Conservation (phyloP, 2,888 invertebrate genomes). For the Acrobasis consociella region DNA sequence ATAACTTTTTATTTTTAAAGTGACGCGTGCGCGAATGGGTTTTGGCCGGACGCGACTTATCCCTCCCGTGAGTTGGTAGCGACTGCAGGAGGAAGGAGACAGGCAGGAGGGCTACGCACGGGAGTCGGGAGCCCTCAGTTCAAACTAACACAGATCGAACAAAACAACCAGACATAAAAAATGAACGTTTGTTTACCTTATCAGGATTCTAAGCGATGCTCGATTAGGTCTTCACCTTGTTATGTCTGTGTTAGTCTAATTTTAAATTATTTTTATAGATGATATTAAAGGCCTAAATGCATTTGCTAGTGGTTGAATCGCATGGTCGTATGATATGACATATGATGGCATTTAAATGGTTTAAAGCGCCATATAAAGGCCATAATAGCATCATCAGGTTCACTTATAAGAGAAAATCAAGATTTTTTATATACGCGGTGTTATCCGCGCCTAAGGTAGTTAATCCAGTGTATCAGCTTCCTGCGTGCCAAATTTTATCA, state of each 20-base stretch:
- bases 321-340: too few relatives aligned
- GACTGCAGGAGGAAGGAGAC: constrained; percentile 56
- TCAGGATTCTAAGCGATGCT: constrained; percentile 3
- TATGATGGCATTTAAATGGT: too few relatives aligned
- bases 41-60: constrained; percentile 50
- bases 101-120: constrained; percentile 44
- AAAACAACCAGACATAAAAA: constrained; percentile 58
- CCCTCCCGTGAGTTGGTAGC: constrained; percentile 65
- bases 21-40: constrained; percentile 44
- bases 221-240: constrained; percentile 11
- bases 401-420: too few relatives aligned
- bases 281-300: not conserved
- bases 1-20: constrained; percentile 58
- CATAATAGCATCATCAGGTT: too few relatives aligned
- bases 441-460: too few relatives aligned
- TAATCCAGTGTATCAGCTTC: too few relatives aligned
- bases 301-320: too few relatives aligned
- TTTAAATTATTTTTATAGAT: not conserved
- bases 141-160: constrained; percentile 61
- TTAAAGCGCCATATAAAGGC: too few relatives aligned
- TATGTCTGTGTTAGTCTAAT: not conserved
- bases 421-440: too few relatives aligned
- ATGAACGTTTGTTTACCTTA: constrained; percentile 27
- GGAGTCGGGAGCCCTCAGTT: constrained; percentile 50
- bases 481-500: too few relatives aligned